Conservation (phyloP, 2,888 invertebrate species). For the Arenicola marina region DNA sequence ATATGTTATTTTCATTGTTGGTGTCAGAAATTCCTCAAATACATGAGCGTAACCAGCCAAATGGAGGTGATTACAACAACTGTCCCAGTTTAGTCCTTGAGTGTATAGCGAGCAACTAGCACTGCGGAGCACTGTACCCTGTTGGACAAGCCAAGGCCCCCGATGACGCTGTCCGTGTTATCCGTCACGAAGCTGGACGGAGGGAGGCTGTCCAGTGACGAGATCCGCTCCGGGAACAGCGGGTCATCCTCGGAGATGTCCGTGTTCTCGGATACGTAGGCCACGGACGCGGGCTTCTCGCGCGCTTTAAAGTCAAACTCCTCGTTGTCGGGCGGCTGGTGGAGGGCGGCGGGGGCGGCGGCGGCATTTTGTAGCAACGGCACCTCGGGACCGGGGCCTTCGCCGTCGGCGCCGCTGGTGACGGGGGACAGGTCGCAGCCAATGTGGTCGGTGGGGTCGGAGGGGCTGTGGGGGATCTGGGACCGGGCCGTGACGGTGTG, state of each 20-base stretch:
- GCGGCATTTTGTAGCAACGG: not conserved
- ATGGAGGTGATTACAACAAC: too few relatives aligned
- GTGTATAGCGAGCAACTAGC: too few relatives aligned
- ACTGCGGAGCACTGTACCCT: conserved; percentile 38
- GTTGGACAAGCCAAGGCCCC: conserved; percentile 46
- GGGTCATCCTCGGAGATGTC: not conserved
- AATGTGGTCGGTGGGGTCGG: not conserved
- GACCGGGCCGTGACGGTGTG: not conserved
- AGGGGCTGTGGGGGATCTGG: not conserved
- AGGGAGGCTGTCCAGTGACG: conserved; percentile 43
- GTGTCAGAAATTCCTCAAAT: too few relatives aligned
- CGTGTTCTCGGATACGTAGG: not conserved
- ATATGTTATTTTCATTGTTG: too few relatives aligned
- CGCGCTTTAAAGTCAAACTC: too few relatives aligned
- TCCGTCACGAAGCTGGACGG: conserved; percentile 55
- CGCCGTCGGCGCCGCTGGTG: not conserved
- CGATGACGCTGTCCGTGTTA: conserved; percentile 53
- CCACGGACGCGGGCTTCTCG: not conserved
- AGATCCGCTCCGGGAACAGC: not conserved
- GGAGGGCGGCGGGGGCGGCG: not conserved
- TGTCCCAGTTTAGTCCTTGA: too few relatives aligned
- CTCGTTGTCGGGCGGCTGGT: too few relatives aligned
- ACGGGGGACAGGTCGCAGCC: not conserved
- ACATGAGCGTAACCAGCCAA: too few relatives aligned
- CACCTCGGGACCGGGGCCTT: not conserved